Conservation (phyloP, 2,888 invertebrate species). For the Drosophila suboccidentalis region DNA sequence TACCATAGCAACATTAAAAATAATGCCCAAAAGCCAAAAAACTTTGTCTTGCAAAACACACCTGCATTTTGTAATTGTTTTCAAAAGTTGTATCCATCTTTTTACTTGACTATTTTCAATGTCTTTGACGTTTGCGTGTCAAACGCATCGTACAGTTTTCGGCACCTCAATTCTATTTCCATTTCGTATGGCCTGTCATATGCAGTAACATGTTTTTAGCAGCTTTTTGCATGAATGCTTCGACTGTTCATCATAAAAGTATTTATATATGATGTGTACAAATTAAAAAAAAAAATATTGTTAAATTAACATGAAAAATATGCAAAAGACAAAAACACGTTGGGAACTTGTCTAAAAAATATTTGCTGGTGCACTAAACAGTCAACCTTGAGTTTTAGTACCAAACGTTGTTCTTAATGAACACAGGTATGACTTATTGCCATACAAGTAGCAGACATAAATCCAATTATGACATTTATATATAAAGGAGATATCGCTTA, state of each 20-base stretch:
- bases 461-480: not conserved
- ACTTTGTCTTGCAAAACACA: not conserved
- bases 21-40: not conserved
- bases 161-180: slow-evolving; percentile 25
- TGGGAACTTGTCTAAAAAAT: slow-evolving; percentile 25
- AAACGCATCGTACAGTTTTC: slow-evolving; percentile 27
- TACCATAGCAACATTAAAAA: not conserved
- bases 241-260: slow-evolving; percentile 33
- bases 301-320: slow-evolving; percentile 38
- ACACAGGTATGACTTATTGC: slow-evolving; percentile 42
- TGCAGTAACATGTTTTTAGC: slow-evolving; percentile 37
- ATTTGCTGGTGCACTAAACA: slow-evolving; percentile 41
- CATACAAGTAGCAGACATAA: slow-evolving; percentile 17
- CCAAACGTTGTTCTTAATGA: slow-evolving; percentile 49
- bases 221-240: slow-evolving; percentile 34
- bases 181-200: slow-evolving; percentile 11
- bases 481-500: not conserved
- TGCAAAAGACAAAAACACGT: slow-evolving; percentile 49
- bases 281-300: slow-evolving; percentile 14
- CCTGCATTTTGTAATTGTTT: slow-evolving; percentile 6
- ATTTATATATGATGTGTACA: slow-evolving; percentile 37
- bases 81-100: slow-evolving; percentile 4
- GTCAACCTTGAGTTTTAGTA: slow-evolving; percentile 49
- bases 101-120: not conserved
- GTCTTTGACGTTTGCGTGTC: slow-evolving; percentile 42